Conservation (phyloP, 2,797 vertebrate species). For the Apogon hyalosoma region DNA sequence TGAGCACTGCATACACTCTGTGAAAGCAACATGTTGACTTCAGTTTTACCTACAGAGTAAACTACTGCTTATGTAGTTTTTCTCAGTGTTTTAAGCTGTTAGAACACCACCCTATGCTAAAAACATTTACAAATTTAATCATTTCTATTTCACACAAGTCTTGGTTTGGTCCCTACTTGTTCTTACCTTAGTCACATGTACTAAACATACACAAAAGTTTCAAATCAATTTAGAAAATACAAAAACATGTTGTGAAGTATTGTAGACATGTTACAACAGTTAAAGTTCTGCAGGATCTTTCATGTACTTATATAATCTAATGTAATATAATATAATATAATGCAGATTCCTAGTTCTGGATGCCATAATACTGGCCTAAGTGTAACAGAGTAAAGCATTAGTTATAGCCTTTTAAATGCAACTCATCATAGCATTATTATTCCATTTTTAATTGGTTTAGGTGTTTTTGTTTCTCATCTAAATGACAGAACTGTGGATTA, state of each 20-base stretch:
- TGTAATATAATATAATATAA: background rate
- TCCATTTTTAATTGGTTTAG: background rate
- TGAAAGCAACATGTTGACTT: background rate
- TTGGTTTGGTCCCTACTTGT: background rate
- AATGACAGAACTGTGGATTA: too few species aligned
- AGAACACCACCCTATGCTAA: too few species aligned
- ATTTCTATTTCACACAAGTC: too few species aligned
- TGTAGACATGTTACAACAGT: background rate
- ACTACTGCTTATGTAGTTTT: background rate
- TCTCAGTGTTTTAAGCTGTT: too few species aligned
- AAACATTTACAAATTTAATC: too few species aligned
- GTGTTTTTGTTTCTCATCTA: background rate
- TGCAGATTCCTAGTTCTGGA: background rate
- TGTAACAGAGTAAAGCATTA: too few species aligned
- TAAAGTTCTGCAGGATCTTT: background rate
- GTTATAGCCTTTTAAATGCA: too few species aligned
- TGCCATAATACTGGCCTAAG: too few species aligned
- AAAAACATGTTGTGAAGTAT: background rate
- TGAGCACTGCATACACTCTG: background rate
- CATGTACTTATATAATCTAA: too few species aligned
- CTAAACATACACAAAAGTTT: background rate
- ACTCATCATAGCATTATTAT: too few species aligned
- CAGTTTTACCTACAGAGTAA: background rate
- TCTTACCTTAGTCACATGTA: background rate
- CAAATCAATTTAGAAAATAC: background rate